Percentiles rank a stretch among this genome's conserved stretches.
phyloP scores from a whole-genome alignment of 2,113 vertebrate genomes.

The Nesogale talazaci region DNA sequence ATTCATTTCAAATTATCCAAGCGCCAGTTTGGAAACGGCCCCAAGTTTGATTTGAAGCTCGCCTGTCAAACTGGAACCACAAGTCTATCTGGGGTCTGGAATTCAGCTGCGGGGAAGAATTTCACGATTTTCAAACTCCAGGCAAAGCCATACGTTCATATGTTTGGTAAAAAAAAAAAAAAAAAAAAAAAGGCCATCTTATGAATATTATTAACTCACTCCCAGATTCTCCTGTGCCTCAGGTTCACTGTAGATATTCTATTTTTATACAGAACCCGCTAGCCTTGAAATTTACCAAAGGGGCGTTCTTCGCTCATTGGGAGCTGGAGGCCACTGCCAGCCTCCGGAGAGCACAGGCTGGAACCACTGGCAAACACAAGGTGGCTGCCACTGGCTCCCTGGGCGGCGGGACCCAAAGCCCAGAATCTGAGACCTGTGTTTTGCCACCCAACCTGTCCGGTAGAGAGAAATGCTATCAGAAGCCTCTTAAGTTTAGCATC shows the following conservation, averaged over 20 bases:
- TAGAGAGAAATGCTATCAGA: slow-evolving; percentile 60
- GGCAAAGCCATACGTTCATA: background rate
- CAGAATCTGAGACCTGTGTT: slow-evolving; percentile 29
- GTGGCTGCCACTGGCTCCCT: background rate
- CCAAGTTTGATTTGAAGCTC: slow-evolving; percentile 5
- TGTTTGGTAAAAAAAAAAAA: fast-evolving
- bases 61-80: background rate
- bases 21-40: background rate
- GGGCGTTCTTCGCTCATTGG: background rate
- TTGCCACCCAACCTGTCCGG: background rate
- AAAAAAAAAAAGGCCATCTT: background rate
- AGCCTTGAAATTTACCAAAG: background rate
- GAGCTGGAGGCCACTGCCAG: background rate
- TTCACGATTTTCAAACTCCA: slow-evolving; percentile 33
- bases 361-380: background rate
- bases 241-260: background rate
- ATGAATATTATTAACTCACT: slow-evolving; percentile 35
- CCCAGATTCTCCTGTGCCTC: background rate
- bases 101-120: slow-evolving; percentile 4
- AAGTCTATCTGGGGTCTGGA: background rate
- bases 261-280: background rate
- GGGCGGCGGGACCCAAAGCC: background rate
- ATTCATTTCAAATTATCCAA: slow-evolving; percentile 45
- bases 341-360: background rate
- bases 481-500: slow-evolving; percentile 75